Conservation (phyloP, 2,888 invertebrate species). For the Neoascia interrupta region DNA sequence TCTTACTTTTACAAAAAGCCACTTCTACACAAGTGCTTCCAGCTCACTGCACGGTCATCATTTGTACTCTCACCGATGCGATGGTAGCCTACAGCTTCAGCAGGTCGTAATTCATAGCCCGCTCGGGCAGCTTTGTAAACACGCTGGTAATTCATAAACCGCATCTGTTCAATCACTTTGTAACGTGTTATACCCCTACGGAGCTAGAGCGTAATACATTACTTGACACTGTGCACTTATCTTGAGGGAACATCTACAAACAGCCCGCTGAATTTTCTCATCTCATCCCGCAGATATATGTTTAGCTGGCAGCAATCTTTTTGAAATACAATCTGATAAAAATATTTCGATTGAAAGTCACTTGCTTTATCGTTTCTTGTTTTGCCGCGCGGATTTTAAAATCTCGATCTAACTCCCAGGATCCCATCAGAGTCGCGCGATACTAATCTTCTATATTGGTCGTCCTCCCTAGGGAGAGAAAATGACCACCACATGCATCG, state of each 20-base stretch:
- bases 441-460: conserved; percentile 24
- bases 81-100: conserved; percentile 17
- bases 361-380: conserved; percentile 53
- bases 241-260: neutral
- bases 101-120: conserved; percentile 45
- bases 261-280: conserved; percentile 24
- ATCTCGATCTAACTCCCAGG: conserved; percentile 46
- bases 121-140: conserved; percentile 45
- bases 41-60: conserved; percentile 5
- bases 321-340: conserved; percentile 59
- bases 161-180: conserved; percentile 64
- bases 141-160: conserved; percentile 61
- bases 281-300: too few relatives aligned
- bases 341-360: conserved; percentile 60
- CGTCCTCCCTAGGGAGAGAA: conserved; percentile 50
- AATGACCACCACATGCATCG: conserved; percentile 20
- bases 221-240: conserved; percentile 50
- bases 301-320: conserved; percentile 33
- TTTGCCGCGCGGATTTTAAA: conserved; percentile 11
- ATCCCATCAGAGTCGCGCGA: conserved; percentile 19
- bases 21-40: conserved; percentile 27
- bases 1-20: conserved; percentile 24
- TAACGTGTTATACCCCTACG: conserved; percentile 65
- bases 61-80: conserved; percentile 37
- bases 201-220: conserved; percentile 62